These are phyloP conservation scores for Chiroxiphia lanceolata DNA, from an alignment of 2,797 vertebrate species.

Conservation along the genomic window DNA sequence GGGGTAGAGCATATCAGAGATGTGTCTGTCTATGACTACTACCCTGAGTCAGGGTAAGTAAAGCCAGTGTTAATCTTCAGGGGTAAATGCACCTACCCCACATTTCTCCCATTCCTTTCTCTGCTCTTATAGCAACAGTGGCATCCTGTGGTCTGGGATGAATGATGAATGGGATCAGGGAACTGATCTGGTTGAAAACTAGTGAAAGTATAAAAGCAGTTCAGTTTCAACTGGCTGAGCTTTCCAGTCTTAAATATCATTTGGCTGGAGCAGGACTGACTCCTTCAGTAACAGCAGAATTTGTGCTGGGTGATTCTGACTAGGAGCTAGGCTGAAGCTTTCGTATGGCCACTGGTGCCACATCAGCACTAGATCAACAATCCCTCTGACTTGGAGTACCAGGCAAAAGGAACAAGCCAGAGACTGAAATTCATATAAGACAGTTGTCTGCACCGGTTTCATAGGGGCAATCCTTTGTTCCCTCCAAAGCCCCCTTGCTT, in stretches of 20 bases:
- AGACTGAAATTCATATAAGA: not conserved
- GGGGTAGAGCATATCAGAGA: not conserved
- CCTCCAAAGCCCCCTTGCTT: not conserved
- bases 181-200: not conserved
- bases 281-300: not conserved
- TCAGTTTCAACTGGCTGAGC: not conserved
- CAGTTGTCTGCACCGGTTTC: not conserved
- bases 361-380: not conserved
- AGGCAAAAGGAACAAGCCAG: not conserved
- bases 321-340: not conserved
- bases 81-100: not conserved
- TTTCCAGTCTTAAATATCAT: not conserved
- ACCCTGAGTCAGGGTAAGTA: not conserved
- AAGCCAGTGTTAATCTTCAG: not conserved
- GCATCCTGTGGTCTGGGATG: not conserved
- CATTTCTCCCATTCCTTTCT: not conserved
- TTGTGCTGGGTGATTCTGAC: not conserved
- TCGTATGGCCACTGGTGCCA: not conserved
- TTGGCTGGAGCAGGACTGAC: not conserved
- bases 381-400: not conserved
- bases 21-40: not conserved
- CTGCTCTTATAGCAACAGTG: not conserved
- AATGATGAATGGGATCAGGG: not conserved
- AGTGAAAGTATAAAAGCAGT: not conserved
- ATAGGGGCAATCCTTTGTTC: not conserved